Percentiles rank a stretch among this genome's conserved stretches.
phyloP scores from a whole-genome alignment of 64 coral and sea anemone genomes.

The Pocillopora damicornis region DNA sequence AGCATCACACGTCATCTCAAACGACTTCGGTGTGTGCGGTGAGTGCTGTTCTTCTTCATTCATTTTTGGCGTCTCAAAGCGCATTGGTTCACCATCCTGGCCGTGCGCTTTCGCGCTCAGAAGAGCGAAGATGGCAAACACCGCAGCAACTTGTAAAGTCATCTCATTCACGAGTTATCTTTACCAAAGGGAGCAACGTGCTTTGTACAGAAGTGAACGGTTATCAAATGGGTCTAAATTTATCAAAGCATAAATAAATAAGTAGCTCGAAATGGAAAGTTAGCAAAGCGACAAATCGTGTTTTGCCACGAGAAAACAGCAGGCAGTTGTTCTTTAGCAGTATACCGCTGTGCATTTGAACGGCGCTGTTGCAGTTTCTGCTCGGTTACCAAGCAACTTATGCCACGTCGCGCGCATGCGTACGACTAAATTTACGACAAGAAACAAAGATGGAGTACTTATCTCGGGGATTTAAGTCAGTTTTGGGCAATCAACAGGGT shows the following conservation, averaged over 20 bases:
- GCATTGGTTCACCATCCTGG: slow-evolving; percentile 71
- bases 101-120: neutral
- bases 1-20: slow-evolving; percentile 94
- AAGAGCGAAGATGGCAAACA: neutral
- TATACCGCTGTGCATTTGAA: slow-evolving; percentile 23
- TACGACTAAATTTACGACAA: slow-evolving; percentile 45
- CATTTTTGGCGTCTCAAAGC: slow-evolving; percentile 97
- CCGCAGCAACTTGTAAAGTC: neutral
- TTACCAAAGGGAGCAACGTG: neutral
- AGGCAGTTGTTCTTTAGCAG: neutral
- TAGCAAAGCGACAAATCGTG: slow-evolving; percentile 20
- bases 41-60: slow-evolving; percentile 96
- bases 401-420: slow-evolving; percentile 99
- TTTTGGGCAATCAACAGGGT: slow-evolving; percentile 81
- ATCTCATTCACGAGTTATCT: neutral
- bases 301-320: slow-evolving; percentile 19
- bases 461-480: slow-evolving; percentile 85
- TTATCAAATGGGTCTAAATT: slow-evolving; percentile 26
- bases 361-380: too few species aligned
- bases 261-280: neutral
- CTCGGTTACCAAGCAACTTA: neutral
- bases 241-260: slow-evolving; percentile 43
- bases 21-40: slow-evolving; percentile 79
- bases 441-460: slow-evolving; percentile 70
- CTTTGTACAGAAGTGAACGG: slow-evolving; percentile 16